A percentile compares a stretch with the other conserved stretches of the same genome.
These are phyloP conservation scores for Echinarachnius parma DNA, from an alignment of 53 echinoderm and acorn worm species.

Conservation along the genomic window DNA sequence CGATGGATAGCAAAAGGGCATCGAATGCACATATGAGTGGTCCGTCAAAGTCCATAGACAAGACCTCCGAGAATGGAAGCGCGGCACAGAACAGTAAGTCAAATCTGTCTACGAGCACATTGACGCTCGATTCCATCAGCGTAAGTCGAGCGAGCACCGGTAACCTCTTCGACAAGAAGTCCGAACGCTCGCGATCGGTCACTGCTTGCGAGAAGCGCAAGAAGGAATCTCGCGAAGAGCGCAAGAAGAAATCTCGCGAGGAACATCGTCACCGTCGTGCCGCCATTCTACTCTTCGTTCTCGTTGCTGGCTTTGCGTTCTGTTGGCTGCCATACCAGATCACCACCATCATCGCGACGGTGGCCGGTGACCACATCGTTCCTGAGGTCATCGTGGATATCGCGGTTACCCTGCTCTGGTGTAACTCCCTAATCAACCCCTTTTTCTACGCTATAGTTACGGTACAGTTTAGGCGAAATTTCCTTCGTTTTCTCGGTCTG, in stretches of 20 bases:
- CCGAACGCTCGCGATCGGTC: not conserved
- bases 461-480: slow-evolving; percentile 57
- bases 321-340: slow-evolving; percentile 67
- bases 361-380: slow-evolving; percentile 52
- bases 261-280: slow-evolving; percentile 51
- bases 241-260: slow-evolving; percentile 26
- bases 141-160: too few species aligned
- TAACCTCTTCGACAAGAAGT: too few species aligned
- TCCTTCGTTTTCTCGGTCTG: slow-evolving; percentile 52
- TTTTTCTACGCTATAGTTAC: slow-evolving; percentile 68
- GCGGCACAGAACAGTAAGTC: too few species aligned
- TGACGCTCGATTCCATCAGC: too few species aligned
- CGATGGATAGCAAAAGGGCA: too few species aligned
- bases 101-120: too few species aligned
- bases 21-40: too few species aligned
- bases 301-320: slow-evolving; percentile 57
- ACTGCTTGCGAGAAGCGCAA: not conserved
- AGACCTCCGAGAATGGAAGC: too few species aligned
- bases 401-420: slow-evolving; percentile 67
- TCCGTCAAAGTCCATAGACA: too few species aligned
- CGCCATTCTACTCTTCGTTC: slow-evolving; percentile 53
- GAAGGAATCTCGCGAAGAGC: not conserved
- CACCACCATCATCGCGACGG: slow-evolving; percentile 40
- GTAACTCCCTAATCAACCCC: slow-evolving; percentile 78
- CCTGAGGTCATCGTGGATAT: slow-evolving; percentile 31